These are phyloP conservation scores for Pyrocoelia pectoralis DNA, from an alignment of 2,888 invertebrate genomes.

Conservation along the genomic window DNA sequence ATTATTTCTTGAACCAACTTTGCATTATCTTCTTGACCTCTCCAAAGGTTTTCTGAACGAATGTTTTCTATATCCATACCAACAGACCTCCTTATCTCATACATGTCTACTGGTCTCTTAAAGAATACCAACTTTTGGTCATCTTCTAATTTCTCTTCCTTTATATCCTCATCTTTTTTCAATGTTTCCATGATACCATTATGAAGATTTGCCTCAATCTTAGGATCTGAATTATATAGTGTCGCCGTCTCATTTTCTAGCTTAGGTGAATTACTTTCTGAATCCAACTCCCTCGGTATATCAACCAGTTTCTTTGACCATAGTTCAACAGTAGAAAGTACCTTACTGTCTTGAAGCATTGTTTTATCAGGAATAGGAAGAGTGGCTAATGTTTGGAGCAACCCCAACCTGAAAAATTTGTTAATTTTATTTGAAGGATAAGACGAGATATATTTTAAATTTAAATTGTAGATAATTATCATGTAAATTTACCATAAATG, in stretches of 20 bases:
- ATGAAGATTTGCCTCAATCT: not conserved
- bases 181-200: not conserved
- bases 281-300: conserved; percentile 56
- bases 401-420: conserved; percentile 66
- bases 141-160: conserved; percentile 13
- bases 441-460: not conserved
- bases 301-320: conserved; percentile 70
- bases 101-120: conserved; percentile 20
- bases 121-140: conserved; percentile 3
- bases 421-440: not conserved
- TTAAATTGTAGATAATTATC: too few species aligned
- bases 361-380: conserved; percentile 94
- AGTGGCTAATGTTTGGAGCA: conserved; percentile 80
- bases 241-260: conserved; percentile 38
- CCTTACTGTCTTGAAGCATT: conserved; percentile 90
- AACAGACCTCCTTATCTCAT: conserved; percentile 42
- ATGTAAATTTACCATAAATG: too few species aligned
- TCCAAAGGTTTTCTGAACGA: conserved; percentile 3
- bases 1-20: conserved; percentile 36
- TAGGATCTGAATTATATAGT: not conserved
- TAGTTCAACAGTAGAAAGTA: conserved; percentile 82
- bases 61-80: conserved; percentile 42
- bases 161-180: conserved; percentile 2
- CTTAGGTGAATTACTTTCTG: conserved; percentile 57
- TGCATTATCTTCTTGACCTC: conserved; percentile 8